These are phyloP conservation scores for Ceratothoa steindachneri DNA, from an alignment of 2,888 invertebrate genomes.

Conservation along the genomic window DNA sequence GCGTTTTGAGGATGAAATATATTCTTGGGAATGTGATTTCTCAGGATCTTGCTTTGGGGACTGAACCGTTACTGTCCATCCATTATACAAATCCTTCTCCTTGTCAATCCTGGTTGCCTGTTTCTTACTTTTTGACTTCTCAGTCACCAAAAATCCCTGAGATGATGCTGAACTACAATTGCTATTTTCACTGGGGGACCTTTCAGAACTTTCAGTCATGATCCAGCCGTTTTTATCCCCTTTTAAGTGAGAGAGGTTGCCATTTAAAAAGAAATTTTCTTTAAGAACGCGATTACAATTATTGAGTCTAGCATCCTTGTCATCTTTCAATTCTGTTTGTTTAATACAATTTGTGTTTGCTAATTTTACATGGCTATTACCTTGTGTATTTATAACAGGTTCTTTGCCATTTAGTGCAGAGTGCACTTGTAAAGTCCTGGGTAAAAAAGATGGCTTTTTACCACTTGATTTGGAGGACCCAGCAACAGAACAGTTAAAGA, in stretches of 20 bases:
- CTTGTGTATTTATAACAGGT: background rate
- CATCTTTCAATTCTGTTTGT: background rate
- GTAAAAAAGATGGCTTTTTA: constrained; percentile 10
- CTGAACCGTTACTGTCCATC: constrained; percentile 35
- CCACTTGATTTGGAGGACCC: background rate
- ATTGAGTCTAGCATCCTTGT: background rate
- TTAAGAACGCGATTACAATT: background rate
- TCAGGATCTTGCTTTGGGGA: constrained; percentile 22
- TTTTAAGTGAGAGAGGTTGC: background rate
- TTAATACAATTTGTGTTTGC: background rate
- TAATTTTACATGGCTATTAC: background rate
- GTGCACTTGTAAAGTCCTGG: constrained; percentile 25
- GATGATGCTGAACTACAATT: constrained; percentile 22
- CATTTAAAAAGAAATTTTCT: background rate
- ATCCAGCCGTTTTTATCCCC: constrained; percentile 26
- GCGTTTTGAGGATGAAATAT: constrained; percentile 3
- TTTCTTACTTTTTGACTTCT: constrained; percentile 17
- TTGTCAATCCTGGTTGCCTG: constrained; percentile 14
- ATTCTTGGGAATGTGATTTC: constrained; percentile 31
- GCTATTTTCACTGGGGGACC: constrained; percentile 30
- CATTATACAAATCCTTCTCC: constrained; percentile 19
- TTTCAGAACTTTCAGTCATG: constrained; percentile 28
- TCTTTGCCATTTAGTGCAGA: background rate
- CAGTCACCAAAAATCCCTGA: constrained; percentile 21
- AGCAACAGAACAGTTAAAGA: background rate